phyloP scores from a whole-genome alignment of 2,888 invertebrate genomes.

The Margaritifera margaritifera region DNA sequence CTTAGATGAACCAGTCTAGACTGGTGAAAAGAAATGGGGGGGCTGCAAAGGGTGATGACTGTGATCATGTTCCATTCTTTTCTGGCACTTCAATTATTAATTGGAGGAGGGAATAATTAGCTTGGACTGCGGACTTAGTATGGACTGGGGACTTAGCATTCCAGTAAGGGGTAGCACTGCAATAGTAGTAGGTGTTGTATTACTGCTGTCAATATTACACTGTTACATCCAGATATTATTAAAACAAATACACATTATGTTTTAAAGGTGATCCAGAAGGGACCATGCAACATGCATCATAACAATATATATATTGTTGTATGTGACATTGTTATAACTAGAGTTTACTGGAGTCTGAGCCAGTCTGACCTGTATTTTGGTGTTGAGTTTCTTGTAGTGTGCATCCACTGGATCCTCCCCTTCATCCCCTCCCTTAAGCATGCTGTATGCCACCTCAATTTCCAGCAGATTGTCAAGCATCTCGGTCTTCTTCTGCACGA shows the following conservation, averaged over 20 bases:
- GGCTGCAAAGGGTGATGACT: too few species aligned
- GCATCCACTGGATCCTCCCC: conserved; percentile 82
- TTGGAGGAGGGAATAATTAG: too few species aligned
- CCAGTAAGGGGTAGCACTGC: too few species aligned
- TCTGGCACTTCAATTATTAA: too few species aligned
- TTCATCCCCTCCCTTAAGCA: conserved; percentile 80
- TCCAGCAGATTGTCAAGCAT: conserved; percentile 95
- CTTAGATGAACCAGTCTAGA: too few species aligned
- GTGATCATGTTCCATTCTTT: too few species aligned
- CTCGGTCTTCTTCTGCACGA: conserved; percentile 79
- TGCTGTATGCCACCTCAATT: conserved; percentile 93
- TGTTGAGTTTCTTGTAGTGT: conserved; percentile 90
- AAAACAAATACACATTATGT: neutral
- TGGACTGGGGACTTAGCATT: too few species aligned
- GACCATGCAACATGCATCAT: too few species aligned
- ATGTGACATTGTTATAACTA: neutral
- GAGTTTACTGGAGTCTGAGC: neutral
- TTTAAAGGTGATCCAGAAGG: neutral
- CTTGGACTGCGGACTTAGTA: too few species aligned
- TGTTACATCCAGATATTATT: neutral
- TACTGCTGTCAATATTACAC: too few species aligned
- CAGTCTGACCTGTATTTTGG: conserved; percentile 79
- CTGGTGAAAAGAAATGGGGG: too few species aligned
- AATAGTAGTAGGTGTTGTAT: too few species aligned
- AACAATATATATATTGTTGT: neutral